Evolutionary conservation across 1,140 invertebrate genomes (phyloP).

Genomic region (Macrotrachela quadricornifera): DNA sequence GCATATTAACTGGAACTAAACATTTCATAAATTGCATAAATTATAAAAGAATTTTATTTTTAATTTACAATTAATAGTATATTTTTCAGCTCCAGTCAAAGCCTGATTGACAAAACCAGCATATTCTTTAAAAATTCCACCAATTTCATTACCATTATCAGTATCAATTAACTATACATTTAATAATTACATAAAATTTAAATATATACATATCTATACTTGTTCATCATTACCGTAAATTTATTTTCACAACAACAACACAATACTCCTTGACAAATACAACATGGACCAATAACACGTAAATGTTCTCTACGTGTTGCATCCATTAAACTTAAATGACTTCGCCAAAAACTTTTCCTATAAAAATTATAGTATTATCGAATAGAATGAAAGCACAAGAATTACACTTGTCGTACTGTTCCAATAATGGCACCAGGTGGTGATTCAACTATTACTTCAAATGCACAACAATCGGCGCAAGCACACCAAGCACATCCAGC

Average conservation of each 20-base stretch:
- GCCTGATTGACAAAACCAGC: constrained; percentile 5
- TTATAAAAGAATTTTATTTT: no score
- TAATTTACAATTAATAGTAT: constrained; percentile 1
- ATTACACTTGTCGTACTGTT: constrained; percentile 4
- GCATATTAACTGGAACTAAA: no score
- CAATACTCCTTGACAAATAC: background rate
- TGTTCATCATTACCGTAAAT: background rate
- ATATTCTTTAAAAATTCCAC: constrained; percentile 3
- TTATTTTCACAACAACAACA: constrained; percentile 5
- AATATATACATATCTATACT: background rate
- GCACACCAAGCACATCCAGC: no score
- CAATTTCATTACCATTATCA: constrained; percentile 1
- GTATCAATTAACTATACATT: background rate
- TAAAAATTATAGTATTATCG: background rate
- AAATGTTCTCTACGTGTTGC: background rate
- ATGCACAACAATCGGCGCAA: no score
- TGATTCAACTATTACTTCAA: no score
- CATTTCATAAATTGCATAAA: no score
- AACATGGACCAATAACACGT: constrained; percentile 3
- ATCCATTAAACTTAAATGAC: background rate
- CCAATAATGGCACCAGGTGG: constrained; percentile 6
- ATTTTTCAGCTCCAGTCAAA: background rate
- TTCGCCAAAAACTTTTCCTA: constrained; percentile 2
- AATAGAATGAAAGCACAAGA: background rate
- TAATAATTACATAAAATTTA: background rate